Evolutionary conservation across 2,113 vertebrate species (phyloP).

Genomic region (Collichthys lucidus): DNA sequence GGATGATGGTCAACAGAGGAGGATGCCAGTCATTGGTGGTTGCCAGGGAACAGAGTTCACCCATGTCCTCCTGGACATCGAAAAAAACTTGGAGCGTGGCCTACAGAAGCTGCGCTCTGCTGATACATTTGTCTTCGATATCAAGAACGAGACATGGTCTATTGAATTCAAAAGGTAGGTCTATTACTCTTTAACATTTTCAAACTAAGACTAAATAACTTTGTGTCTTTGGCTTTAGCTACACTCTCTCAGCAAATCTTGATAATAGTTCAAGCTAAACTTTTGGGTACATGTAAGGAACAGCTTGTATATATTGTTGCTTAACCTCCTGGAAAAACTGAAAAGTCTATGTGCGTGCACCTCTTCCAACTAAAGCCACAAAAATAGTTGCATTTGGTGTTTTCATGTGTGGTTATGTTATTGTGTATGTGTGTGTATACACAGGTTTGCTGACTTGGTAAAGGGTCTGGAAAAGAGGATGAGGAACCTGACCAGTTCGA

Average conservation of each 20-base stretch:
- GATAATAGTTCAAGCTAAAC: too few species aligned
- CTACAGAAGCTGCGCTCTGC: constrained; percentile 79
- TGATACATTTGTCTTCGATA: constrained; percentile 84
- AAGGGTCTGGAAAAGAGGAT: constrained; percentile 77
- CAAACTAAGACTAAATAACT: not conserved
- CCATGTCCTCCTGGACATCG: constrained; percentile 83
- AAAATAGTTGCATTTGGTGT: not conserved
- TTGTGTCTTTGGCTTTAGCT: too few species aligned
- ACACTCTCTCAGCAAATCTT: too few species aligned
- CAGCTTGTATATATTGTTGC: not conserved
- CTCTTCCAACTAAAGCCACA: too few species aligned
- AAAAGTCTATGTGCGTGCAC: too few species aligned
- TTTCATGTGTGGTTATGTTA: not conserved
- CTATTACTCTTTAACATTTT: not conserved
- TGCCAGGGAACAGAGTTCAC: constrained; percentile 84
- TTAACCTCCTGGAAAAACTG: not conserved
- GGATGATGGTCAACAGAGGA: constrained; percentile 86
- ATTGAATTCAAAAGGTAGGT: constrained; percentile 86
- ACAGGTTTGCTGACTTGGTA: constrained; percentile 60
- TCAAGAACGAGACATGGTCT: constrained; percentile 86
- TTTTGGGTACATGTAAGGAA: not conserved
- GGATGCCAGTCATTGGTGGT: constrained; percentile 86
- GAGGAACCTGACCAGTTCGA: constrained; percentile 86
- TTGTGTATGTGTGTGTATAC: constrained; percentile 1
- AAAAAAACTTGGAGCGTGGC: constrained; percentile 83